A percentile compares a stretch with the other conserved stretches of the same genome.
Conservation (phyloP, 2,888 invertebrate species). For the Mellilla xanthometata region DNA sequence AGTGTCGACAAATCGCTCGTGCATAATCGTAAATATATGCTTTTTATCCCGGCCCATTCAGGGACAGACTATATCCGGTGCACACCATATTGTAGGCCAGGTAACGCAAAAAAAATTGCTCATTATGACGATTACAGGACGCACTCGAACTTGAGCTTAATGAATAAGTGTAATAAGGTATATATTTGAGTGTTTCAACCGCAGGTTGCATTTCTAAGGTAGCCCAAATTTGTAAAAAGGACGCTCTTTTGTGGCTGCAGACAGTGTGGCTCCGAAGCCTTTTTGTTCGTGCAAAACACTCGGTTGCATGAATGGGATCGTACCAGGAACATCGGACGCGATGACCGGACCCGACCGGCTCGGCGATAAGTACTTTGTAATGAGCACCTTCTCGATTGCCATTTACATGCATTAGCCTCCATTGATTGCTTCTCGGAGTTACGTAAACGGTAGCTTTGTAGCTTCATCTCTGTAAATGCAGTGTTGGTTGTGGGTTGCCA, state of each 20-base stretch:
- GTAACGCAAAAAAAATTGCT: conserved; percentile 62
- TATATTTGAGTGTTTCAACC: conserved; percentile 38
- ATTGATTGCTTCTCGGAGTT: conserved; percentile 24
- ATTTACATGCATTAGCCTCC: conserved; percentile 31
- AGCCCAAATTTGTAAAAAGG: conserved; percentile 63
- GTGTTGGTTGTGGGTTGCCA: too few relatives aligned
- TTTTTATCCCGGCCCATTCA: conserved; percentile 68
- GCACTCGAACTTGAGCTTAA: conserved; percentile 43
- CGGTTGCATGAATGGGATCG: conserved; percentile 46
- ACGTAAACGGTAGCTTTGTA: conserved; percentile 16
- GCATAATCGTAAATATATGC: conserved; percentile 75
- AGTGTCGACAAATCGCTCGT: conserved; percentile 78
- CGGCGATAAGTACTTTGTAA: conserved; percentile 26
- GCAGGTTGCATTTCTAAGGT: conserved; percentile 70
- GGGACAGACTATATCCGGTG: conserved; percentile 72
- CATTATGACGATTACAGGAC: conserved; percentile 51
- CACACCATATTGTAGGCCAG: conserved; percentile 66
- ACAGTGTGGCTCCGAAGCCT: conserved; percentile 75
- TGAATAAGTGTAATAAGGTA: conserved; percentile 39
- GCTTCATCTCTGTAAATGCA: conserved; percentile 7
- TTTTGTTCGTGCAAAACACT: conserved; percentile 68
- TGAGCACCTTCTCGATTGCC: conserved; percentile 29
- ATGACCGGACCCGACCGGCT: conserved; percentile 30
- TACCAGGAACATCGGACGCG: conserved; percentile 62
- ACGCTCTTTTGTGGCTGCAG: conserved; percentile 73